phyloP scores from a whole-genome alignment of 2,888 invertebrate genomes.

The Tachina fera region DNA sequence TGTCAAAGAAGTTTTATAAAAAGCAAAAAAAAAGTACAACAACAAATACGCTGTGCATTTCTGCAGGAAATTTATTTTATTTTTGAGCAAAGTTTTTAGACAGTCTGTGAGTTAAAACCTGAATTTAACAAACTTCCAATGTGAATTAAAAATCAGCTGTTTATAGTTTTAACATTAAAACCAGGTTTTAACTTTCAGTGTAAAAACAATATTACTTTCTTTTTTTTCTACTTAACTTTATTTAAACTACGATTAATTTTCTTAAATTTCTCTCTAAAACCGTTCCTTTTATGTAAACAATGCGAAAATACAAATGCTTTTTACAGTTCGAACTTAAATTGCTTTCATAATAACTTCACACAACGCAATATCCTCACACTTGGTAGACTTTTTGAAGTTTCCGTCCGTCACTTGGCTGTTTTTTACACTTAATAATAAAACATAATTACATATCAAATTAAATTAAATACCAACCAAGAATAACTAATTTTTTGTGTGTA shows the following conservation, averaged over 20 bases:
- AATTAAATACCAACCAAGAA: slow-evolving; percentile 16
- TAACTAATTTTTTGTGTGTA: not conserved
- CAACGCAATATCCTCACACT: not conserved
- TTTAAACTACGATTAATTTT: not conserved
- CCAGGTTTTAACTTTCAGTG: too few relatives aligned
- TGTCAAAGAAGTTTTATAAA: too few relatives aligned
- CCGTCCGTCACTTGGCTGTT: not conserved
- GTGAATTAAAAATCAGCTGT: too few relatives aligned
- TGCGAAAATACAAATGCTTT: not conserved
- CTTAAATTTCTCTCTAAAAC: not conserved
- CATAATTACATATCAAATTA: slow-evolving; percentile 23
- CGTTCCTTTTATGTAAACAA: not conserved
- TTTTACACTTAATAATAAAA: not conserved
- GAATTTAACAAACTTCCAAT: too few relatives aligned
- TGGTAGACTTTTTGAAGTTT: slow-evolving; percentile 3
- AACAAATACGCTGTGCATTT: too few relatives aligned
- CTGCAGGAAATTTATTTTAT: too few relatives aligned
- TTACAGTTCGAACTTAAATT: not conserved
- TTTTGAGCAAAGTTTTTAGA: too few relatives aligned
- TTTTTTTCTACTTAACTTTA: too few relatives aligned
- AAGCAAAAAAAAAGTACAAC: too few relatives aligned
- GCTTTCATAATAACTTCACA: not conserved
- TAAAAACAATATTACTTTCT: too few relatives aligned
- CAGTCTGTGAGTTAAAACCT: too few relatives aligned
- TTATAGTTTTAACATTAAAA: too few relatives aligned